These are phyloP conservation scores for Clivina fossor DNA, from an alignment of 2,888 invertebrate genomes.

Conservation along the genomic window DNA sequence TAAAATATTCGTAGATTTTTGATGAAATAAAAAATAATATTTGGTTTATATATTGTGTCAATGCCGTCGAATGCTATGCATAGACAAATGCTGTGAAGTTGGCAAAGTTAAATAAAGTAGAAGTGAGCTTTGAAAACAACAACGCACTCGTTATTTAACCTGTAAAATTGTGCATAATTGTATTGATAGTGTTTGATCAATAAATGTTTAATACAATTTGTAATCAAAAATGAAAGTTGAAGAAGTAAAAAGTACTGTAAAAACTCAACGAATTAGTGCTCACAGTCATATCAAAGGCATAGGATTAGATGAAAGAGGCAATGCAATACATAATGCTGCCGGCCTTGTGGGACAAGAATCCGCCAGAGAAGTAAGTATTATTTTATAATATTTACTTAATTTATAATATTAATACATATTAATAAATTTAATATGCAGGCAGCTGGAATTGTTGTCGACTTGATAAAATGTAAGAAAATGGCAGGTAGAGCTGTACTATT, in stretches of 20 bases:
- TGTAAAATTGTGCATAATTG: not conserved
- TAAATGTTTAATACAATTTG: not conserved
- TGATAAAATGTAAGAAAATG: conserved; percentile 97
- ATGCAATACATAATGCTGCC: conserved; percentile 81
- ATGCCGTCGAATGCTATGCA: too few species aligned
- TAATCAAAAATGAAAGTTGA: conserved; percentile 86
- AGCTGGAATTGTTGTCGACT: conserved; percentile 94
- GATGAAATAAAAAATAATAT: too few species aligned
- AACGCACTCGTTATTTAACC: too few species aligned
- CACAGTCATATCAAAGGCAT: conserved; percentile 98
- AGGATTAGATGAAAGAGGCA: conserved; percentile 90
- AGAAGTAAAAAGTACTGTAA: conserved; percentile 96
- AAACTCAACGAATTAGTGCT: conserved; percentile 94
- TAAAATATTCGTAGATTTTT: too few species aligned
- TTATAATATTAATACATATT: too few species aligned
- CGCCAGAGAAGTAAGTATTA: conserved; percentile 71
- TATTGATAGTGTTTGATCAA: conserved; percentile 33
- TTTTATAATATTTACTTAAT: conserved; percentile 21
- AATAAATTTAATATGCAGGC: conserved; percentile 63
- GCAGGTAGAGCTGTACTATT: conserved; percentile 92
- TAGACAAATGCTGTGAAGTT: too few species aligned
- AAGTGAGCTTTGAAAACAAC: too few species aligned
- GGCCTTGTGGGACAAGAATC: conserved; percentile 96
- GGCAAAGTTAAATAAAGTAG: too few species aligned
- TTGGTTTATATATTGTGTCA: too few species aligned